Evolutionary conservation across 2,797 vertebrate genomes (phyloP), one percentile per base, ranked within the genome.

Genomic region (Tauraco hartlaubi): DNA sequence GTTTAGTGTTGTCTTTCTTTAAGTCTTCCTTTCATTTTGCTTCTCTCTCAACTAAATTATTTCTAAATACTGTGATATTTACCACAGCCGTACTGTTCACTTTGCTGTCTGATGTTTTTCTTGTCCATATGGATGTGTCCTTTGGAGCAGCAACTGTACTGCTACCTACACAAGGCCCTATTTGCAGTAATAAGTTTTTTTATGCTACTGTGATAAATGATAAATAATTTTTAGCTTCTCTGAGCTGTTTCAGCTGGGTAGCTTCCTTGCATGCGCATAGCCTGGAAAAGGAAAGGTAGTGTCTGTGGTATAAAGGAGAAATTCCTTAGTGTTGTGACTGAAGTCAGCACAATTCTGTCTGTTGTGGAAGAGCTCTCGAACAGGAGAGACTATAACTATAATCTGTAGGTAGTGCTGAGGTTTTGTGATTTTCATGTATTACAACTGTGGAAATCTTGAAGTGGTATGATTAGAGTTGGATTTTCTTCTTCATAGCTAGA

Each of bases 401-500:
- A 56, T 58, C 39, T 17, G 33, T 55, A 11, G 3, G 9, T n/a
- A 26, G 39, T 33, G 35, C 64, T 58, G n/a, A 54, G n/a, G 48
- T 61, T 62, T 81, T 78, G 59, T 43, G 26, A 44, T 41, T 52
- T 7, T 49, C 21, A 2, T 48, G 19, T 71, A n/a, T 43, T 69
- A 15, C 41, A n/a, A 49, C n/a, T 72, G 21, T 39, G 35, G 49
- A 76, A 81, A 52, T 51, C 29, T 41, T 52, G 20, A n/a, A 66
- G 21, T 3, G 26, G 20, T 64, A 64, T 4, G 5, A 51, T 13
- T 44, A 28, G n/a, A 76, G 33, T 37, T 79, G 31, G 35, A 48
- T 90, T 85, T 80, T 58, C 26, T 76, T 73, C 15, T 92, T 94
- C 91, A 82, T 92, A 98, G 98, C 83, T 87, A 68, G 97, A 98